Conservation (phyloP, 2,113 vertebrate genomes). For the Pterocles gutturalis region DNA sequence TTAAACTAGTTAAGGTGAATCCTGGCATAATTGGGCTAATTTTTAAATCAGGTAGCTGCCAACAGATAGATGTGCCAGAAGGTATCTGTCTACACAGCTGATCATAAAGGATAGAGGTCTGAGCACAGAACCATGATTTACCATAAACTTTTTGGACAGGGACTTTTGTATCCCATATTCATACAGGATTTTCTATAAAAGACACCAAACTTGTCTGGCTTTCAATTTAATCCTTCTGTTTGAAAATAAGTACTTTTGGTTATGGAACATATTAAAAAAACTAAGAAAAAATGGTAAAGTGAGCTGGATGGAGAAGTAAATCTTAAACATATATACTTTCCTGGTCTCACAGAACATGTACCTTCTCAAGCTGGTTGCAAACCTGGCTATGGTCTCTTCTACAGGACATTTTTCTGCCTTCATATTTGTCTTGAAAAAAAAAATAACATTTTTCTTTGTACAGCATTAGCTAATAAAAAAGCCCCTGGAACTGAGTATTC, state of each 20-base stretch:
- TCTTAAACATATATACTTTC: background rate
- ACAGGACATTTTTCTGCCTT: background rate
- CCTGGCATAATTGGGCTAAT: background rate
- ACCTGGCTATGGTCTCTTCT: background rate
- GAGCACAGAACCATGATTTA: background rate
- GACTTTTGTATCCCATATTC: background rate
- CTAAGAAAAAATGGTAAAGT: background rate
- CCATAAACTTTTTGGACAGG: background rate
- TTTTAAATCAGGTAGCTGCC: background rate
- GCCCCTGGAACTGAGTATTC: rapidly evolving
- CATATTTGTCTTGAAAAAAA: background rate
- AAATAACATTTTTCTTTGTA: background rate
- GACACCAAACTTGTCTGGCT: background rate
- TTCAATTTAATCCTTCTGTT: background rate
- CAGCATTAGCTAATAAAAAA: background rate
- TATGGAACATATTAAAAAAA: background rate
- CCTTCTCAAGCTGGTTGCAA: background rate
- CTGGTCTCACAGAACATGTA: background rate
- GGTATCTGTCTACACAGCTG: background rate
- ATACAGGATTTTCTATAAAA: background rate
- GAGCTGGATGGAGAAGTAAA: background rate
- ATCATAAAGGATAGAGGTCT: background rate
- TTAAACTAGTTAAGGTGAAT: background rate
- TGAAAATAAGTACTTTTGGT: background rate
- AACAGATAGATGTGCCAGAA: background rate